These are phyloP conservation scores for Nezara viridula DNA, from an alignment of 2,888 invertebrate species.

Conservation along the genomic window DNA sequence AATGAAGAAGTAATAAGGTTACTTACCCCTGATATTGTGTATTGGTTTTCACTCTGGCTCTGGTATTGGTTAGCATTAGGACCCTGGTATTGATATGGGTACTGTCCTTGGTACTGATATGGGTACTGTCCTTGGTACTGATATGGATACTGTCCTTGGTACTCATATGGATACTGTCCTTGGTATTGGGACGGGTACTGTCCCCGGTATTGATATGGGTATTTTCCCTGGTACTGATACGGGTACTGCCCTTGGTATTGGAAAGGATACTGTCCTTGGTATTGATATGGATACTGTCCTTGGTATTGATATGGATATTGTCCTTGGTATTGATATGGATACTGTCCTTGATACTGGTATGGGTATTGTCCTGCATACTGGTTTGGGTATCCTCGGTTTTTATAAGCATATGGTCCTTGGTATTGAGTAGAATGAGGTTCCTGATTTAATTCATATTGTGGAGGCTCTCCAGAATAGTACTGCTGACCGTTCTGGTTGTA, in stretches of 20 bases:
- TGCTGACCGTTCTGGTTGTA: too few species aligned
- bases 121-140: not conserved
- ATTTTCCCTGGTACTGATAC: too few species aligned
- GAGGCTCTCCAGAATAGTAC: too few species aligned
- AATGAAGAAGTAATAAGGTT: too few species aligned
- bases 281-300: not conserved
- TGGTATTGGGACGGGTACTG: conserved; percentile 10
- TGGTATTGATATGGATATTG: not conserved
- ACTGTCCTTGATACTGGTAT: not conserved
- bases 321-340: not conserved
- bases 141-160: not conserved
- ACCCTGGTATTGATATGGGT: too few species aligned
- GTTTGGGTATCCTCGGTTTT: not conserved
- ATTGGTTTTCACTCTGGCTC: too few species aligned
- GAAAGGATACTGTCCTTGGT: not conserved
- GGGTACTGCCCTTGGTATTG: not conserved
- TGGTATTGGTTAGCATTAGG: too few species aligned
- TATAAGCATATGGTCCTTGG: not conserved
- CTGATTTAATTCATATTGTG: too few species aligned
- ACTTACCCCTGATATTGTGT: too few species aligned
- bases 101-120: too few species aligned
- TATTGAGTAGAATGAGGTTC: not conserved
- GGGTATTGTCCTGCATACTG: not conserved
- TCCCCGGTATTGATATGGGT: not conserved
- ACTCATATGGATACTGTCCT: not conserved